Percentiles rank a stretch among this genome's conserved stretches.
Evolutionary conservation across 1,140 invertebrate species (phyloP).

Genomic region (Wiebesia pumilae): DNA sequence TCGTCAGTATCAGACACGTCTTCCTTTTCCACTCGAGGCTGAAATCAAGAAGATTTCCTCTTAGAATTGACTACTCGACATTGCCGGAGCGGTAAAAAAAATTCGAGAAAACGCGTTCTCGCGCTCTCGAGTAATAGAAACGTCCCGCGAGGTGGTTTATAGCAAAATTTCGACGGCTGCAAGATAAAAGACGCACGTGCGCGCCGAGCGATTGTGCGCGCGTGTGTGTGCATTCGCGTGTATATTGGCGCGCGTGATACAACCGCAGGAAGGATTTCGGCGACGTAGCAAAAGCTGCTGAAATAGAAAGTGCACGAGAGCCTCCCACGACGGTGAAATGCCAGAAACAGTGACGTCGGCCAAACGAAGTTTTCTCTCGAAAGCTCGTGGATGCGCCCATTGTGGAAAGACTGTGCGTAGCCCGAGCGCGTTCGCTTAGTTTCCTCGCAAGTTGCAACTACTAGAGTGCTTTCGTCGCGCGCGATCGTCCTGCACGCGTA

Average conservation of each 20-base stretch:
- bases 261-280: constrained; percentile 10
- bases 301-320: not conserved
- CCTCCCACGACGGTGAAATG: constrained; percentile 33
- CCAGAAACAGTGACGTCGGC: constrained; percentile 51
- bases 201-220: not conserved
- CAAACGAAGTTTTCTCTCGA: constrained; percentile 48
- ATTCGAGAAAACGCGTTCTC: not conserved
- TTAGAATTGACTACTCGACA: constrained; percentile 24
- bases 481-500: not conserved
- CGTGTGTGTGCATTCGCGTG: not conserved
- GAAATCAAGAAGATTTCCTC: not conserved
- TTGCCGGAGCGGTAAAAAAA: not conserved
- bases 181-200: not conserved
- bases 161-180: constrained; percentile 4
- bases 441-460: not conserved
- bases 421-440: not conserved
- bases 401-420: too few species aligned
- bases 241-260: not conserved
- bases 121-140: constrained; percentile 38
- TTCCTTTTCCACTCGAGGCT: too few species aligned
- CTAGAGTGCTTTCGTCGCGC: not conserved
- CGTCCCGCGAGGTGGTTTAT: constrained; percentile 1
- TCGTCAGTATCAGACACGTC: constrained; percentile 32
- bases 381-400: not conserved
- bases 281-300: not conserved